Evolutionary conservation across 2,888 invertebrate genomes (phyloP).

Genomic region (Apantesis nais): DNA sequence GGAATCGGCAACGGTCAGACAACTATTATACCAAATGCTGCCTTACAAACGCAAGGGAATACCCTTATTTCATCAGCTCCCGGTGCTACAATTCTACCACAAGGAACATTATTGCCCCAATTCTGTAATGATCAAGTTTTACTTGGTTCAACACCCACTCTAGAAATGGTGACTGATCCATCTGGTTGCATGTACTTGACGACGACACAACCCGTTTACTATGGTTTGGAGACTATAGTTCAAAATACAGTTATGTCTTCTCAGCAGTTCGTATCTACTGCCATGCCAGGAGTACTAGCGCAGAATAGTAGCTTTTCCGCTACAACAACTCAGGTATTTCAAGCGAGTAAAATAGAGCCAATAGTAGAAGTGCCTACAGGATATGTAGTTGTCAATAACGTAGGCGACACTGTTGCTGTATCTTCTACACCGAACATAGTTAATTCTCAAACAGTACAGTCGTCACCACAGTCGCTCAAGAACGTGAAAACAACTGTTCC

Average conservation of each 20-base stretch:
- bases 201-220: constrained; percentile 91
- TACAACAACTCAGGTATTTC: constrained; percentile 93
- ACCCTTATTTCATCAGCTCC: constrained; percentile 81
- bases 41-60: constrained; percentile 83
- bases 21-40: constrained; percentile 76
- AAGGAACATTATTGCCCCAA: constrained; percentile 83
- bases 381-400: constrained; percentile 89
- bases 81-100: constrained; percentile 87
- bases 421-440: constrained; percentile 78
- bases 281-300: constrained; percentile 92
- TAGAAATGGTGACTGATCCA: constrained; percentile 88
- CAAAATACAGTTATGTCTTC: constrained; percentile 96
- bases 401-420: constrained; percentile 78
- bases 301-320: constrained; percentile 94
- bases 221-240: constrained; percentile 93
- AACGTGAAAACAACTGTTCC: constrained; percentile 75
- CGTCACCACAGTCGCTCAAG: constrained; percentile 74
- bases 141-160: constrained; percentile 86
- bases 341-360: constrained; percentile 94
- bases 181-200: constrained; percentile 86
- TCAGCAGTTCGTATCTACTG: constrained; percentile 92
- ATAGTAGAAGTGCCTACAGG: constrained; percentile 91
- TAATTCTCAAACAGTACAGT: constrained; percentile 74
- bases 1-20: constrained; percentile 81
- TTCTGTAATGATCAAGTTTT: constrained; percentile 87